A percentile compares a stretch with the other conserved stretches of the same genome.
These are phyloP conservation scores for Scomber japonicus DNA, from an alignment of 2,113 vertebrate species.

Conservation along the genomic window DNA sequence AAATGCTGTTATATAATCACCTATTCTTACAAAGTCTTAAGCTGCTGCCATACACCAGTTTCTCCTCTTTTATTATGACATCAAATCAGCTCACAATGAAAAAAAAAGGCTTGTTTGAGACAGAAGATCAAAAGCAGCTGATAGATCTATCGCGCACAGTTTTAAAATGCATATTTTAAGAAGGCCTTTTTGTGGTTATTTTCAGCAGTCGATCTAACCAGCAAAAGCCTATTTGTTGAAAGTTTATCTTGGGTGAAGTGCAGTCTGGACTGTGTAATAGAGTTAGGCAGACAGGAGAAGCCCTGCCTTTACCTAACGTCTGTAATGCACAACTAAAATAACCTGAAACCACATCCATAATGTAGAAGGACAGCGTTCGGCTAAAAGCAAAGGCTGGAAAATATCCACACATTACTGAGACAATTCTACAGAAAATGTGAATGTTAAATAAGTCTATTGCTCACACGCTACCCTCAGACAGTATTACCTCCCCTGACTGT, in stretches of 20 bases:
- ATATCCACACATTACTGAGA: background rate
- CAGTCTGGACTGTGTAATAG: background rate
- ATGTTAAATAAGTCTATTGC: background rate
- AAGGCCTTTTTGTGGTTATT: background rate
- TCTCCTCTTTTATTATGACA: background rate
- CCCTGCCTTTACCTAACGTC: background rate
- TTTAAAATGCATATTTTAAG: background rate
- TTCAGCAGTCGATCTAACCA: background rate
- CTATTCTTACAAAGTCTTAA: background rate
- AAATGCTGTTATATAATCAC: too few species aligned
- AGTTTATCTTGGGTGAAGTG: background rate
- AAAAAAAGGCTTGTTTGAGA: background rate
- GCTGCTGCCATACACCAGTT: conserved; percentile 1
- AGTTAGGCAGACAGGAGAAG: background rate
- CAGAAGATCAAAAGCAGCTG: background rate
- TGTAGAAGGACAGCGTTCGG: background rate
- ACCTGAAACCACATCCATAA: background rate
- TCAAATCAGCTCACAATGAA: background rate
- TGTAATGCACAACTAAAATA: background rate
- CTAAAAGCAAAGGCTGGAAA: background rate
- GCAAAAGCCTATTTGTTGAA: background rate
- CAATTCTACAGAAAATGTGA: conserved; percentile 15
- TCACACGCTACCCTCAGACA: background rate
- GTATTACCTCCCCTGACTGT: background rate
- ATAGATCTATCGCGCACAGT: background rate